Evolutionary conservation across 30 jellyfish, hydroid and myxozoan species (phyloP), one percentile per base, ranked within the genome.

Genomic region (Rhopilema esculentum): DNA sequence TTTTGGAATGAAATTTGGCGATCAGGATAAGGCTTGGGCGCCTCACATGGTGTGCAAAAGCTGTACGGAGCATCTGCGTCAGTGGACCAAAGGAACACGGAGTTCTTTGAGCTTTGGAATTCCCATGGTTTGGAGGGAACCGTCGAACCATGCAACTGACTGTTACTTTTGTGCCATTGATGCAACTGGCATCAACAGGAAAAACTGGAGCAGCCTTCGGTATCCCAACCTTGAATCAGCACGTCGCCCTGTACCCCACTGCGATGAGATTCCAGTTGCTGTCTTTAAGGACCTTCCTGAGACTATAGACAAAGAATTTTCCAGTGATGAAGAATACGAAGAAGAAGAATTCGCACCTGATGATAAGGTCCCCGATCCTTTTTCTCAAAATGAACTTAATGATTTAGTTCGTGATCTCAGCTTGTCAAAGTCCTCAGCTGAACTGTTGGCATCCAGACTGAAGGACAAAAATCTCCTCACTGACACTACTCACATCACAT

Each of bases 11-110:
- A 51, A 77, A 23, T 62, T 77, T 1, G 63, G 86, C 57, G 88
- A 77, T 57, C 77, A 75, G 22, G 65, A 77, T 50, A 77, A 77
- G 77, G 8, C 64, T n/a, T 77, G 88, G 88, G 88, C 88, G 21
- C 77, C 88, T 23, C 88, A 77, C 88, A 77, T 77, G 21, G 77
- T 51, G 29, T 77, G 88, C 88, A 77, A 53, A 22, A 16, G 22
- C 2, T 77, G 62, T 76, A 77, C 26, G 26, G 88, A 66, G 48
- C 62, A 26, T 24, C 24, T 31, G 7, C 69, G 84, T 0, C 84
- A 12, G n/a, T 73, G 69, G 84, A 73, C 84, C 9, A 30, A 31
- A 2, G 69, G 84, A 1, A 73, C 18, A 12, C 69, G 22, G 26
- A 51, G 16, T 0, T 1, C 27, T 19, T 64, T 27, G 1, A 77